These are phyloP conservation scores for Drosophila watanabei DNA, from an alignment of 1,140 invertebrate species.

Conservation along the genomic window DNA sequence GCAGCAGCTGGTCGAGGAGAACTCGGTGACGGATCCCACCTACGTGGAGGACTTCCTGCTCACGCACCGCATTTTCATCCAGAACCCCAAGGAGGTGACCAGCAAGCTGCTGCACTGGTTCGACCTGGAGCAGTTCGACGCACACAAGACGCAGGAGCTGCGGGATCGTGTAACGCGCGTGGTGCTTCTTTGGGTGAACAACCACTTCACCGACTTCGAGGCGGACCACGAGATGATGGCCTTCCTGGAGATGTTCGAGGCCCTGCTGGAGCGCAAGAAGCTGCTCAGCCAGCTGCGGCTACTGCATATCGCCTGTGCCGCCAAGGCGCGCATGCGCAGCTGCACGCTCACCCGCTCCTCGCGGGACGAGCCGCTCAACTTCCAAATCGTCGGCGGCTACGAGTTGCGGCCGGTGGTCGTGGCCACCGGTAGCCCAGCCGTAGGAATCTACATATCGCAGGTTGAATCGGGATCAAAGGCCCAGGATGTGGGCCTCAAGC, in stretches of 20 bases:
- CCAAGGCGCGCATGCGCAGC: conserved; percentile 96
- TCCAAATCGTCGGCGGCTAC: conserved; percentile 97
- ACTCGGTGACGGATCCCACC: conserved; percentile 96
- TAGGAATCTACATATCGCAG: conserved; percentile 97
- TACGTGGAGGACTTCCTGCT: conserved; percentile 99
- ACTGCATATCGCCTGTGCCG: conserved; percentile 98
- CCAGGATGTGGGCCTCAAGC: conserved; percentile 97
- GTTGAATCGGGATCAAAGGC: conserved; percentile 97
- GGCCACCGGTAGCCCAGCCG: conserved; percentile 87
- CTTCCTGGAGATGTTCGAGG: conserved; percentile 97
- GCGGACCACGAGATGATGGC: conserved; percentile 98
- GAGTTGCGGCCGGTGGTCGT: conserved; percentile 88
- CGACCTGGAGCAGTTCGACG: conserved; percentile 67
- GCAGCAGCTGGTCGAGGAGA: conserved; percentile 97
- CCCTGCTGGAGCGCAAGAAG: conserved; percentile 92
- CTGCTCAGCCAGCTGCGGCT: conserved; percentile 94
- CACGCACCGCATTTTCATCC: conserved; percentile 98
- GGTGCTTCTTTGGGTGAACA: conserved; percentile 99
- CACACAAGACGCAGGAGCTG: conserved; percentile 74
- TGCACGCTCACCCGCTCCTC: conserved; percentile 96
- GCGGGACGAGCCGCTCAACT: conserved; percentile 96
- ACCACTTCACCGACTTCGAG: conserved; percentile 99
- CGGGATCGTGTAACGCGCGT: conserved; percentile 97
- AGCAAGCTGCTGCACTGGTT: conserved; percentile 96
- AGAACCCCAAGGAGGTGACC: conserved; percentile 93